Percentiles rank a stretch among this genome's conserved stretches.
These are phyloP conservation scores for Lamproptera curius DNA, from an alignment of 2,888 invertebrate species.

Conservation along the genomic window DNA sequence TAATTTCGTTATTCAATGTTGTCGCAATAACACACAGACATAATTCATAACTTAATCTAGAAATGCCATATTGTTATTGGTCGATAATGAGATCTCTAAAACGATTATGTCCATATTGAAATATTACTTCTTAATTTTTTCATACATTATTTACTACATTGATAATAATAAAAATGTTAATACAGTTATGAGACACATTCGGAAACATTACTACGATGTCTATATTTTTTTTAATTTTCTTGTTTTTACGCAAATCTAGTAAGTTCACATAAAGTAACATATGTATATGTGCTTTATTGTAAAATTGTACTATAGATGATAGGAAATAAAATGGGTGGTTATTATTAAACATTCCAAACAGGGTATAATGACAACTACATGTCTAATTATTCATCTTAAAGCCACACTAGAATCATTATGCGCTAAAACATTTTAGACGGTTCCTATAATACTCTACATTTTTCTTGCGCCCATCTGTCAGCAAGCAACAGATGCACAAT, in stretches of 20 bases:
- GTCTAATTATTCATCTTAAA: constrained; percentile 26
- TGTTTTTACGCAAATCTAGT: constrained; percentile 39
- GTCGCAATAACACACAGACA: constrained; percentile 46
- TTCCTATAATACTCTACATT: constrained; percentile 44
- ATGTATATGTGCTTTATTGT: constrained; percentile 27
- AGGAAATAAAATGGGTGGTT: constrained; percentile 31
- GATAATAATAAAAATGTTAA: constrained; percentile 55
- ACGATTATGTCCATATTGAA: constrained; percentile 64
- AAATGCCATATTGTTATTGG: constrained; percentile 78
- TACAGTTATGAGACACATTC: constrained; percentile 50
- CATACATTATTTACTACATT: constrained; percentile 57
- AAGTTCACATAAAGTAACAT: constrained; percentile 44
- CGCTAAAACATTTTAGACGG: constrained; percentile 44
- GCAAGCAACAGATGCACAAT: constrained; percentile 56
- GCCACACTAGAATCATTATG: constrained; percentile 26
- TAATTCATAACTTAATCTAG: constrained; percentile 67
- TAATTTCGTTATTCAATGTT: constrained; percentile 40
- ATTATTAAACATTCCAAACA: constrained; percentile 27
- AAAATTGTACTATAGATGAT: constrained; percentile 32
- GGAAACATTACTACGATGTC: constrained; percentile 61
- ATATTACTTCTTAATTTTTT: constrained; percentile 57
- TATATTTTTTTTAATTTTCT: constrained; percentile 55
- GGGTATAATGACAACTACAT: constrained; percentile 31
- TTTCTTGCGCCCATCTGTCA: constrained; percentile 35
- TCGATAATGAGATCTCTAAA: constrained; percentile 77